Base-by-base conservation (phyloP, 1,140 invertebrate genomes). In the Zaprionus capensis region DNA sequence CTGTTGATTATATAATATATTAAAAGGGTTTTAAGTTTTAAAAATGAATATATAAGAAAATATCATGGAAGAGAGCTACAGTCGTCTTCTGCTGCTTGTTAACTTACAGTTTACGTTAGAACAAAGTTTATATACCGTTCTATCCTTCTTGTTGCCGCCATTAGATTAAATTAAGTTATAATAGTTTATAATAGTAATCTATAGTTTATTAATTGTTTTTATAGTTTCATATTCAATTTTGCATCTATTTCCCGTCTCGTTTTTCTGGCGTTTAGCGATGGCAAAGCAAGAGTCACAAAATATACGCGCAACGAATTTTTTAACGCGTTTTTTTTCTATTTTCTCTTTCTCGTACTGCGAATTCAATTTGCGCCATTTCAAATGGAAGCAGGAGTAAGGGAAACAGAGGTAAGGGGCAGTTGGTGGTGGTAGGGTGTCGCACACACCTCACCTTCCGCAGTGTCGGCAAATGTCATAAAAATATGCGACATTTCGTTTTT, bases 401-500 rank as follows among this genome's bases (percentile, higher is more conserved):
- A 6, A 6, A 15, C 5, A 22, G 14, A 17, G 22, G 36, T 6
- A 15, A 5, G 31, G 15, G 49, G 49, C 4, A n/a, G 24, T 28
- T 44, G 41, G 28, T 34, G 12, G 20, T 20, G 57, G 20, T 15
- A 49, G 70, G 31, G 34, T 55, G 51, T 4, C 9, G 11, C 12
- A 56, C 44, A 36, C 64, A 51, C 51, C 77, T 57, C 64, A 41
- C 61, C 20, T 53, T 44, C 55, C 76, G 49, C 61, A 69, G 68
- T 73, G 72, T 58, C 70, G 73, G 73, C 69, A 88, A 88, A 88
- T 80, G 91, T 92, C 91, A 92, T 92, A 92, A 92, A 92, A 92
- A 92, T 92, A 92, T 92, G 91, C 91, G 91, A 91, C 91, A 92
- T 92, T 92, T 92, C 86, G 91, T 86, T 92, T 92, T 92, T 92